phyloP scores from a whole-genome alignment of 2,113 vertebrate genomes.

The Chrysemys picta region DNA sequence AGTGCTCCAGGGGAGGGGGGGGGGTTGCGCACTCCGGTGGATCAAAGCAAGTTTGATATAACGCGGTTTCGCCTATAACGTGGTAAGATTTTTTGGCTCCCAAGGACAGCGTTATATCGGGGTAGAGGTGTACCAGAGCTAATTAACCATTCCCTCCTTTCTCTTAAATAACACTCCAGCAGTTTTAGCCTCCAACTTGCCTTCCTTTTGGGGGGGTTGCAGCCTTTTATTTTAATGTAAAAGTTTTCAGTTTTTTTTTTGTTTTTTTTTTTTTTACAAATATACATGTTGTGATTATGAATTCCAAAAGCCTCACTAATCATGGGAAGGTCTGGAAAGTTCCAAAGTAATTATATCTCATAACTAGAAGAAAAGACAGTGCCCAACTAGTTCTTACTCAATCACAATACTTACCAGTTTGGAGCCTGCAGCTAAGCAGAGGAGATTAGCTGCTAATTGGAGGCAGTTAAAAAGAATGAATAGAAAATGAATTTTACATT shows the following conservation, averaged over 20 bases:
- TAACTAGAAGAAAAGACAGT: conserved; percentile 78
- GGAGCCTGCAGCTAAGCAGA: conserved; percentile 71
- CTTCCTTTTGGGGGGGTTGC: neutral
- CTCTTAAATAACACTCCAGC: neutral
- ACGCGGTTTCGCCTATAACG: too few species aligned
- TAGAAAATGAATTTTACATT: conserved; percentile 68
- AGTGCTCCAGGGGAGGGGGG: too few species aligned
- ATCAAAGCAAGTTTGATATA: too few species aligned
- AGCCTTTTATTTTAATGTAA: conserved; percentile 63
- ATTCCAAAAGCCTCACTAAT: conserved; percentile 76
- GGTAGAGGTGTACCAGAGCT: neutral
- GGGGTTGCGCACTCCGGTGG: too few species aligned
- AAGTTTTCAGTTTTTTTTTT: conserved; percentile 33
- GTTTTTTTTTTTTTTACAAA: conserved; percentile 76
- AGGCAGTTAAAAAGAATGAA: conserved; percentile 69
- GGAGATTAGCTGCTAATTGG: conserved; percentile 80
- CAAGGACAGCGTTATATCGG: too few species aligned
- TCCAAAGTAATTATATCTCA: conserved; percentile 79
- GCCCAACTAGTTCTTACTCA: conserved; percentile 68
- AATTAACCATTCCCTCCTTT: neutral
- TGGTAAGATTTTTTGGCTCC: too few species aligned
- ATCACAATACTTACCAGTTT: conserved; percentile 72
- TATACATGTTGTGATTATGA: conserved; percentile 68
- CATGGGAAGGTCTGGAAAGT: conserved; percentile 73
- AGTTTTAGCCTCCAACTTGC: neutral